Base-by-base conservation (phyloP, 64 coral and sea anemone genomes). In the Montipora cactus region DNA sequence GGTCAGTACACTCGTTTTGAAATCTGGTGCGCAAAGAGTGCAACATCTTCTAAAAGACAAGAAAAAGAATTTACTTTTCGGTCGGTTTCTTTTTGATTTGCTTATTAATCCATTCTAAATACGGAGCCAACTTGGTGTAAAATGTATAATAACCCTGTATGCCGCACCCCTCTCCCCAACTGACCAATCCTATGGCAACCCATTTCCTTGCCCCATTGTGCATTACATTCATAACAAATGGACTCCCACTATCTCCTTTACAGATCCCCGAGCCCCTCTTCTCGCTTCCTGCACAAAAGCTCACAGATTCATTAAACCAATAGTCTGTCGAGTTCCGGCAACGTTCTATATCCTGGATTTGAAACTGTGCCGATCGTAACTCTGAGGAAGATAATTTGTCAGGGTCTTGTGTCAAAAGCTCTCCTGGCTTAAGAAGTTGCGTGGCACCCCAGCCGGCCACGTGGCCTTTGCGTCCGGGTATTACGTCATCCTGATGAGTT, bases 361-460 rank as follows among this genome's bases (percentile, higher is more conserved):
- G 75, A 55, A 93, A 88, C 47, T 70, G 44, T 51, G 52, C 75
- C 1, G 74, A 80, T 0, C 47, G 74, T 55, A 78, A 21, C 16
- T 70, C 82, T 15, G 23, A 20, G 7, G 85, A 76, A 7, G 48
- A 64, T 44, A 83, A 79, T 25, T 47, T 70, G 6, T 5, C 28
- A 15, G 64, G 18, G 48, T 79, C 8, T 4, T 1, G 14, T 49
- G 55, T 53, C 13, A 18, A 16, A 1, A 14, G 4, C 13, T 72
- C 5, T 12, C 80, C 61, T 12, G 28, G 19, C 21, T 44, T 59
- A 13, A 87, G 80, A 22, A 77, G 37, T 5, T 93, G 48, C 0
- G 95, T 93, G 2, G 80, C 5, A 9, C 95, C 95, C 95, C 95
- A 96, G 0, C 95, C 95, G 1, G 91, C 91, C n/a, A 96, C 95